These are phyloP conservation scores for Drosophila merina DNA, from an alignment of 2,888 invertebrate species.

Conservation along the genomic window DNA sequence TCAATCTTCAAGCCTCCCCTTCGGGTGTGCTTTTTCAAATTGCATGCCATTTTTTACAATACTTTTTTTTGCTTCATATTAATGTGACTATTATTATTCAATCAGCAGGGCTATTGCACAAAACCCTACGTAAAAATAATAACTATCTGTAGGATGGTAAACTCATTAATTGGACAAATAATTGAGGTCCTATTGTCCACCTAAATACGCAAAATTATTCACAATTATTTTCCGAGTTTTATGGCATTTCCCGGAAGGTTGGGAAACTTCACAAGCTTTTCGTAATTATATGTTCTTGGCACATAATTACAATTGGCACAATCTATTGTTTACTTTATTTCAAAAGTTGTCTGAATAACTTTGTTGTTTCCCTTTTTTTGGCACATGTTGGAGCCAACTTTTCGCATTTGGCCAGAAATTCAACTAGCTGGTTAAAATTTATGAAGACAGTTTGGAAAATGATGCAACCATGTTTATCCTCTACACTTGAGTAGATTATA, in stretches of 20 bases:
- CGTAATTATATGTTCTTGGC: conserved; percentile 54
- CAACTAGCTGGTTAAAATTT: conserved; percentile 52
- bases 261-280: conserved; percentile 5
- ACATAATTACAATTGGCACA: conserved; percentile 66
- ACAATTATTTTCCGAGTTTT: conserved; percentile 30
- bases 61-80: conserved; percentile 26
- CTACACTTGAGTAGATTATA: conserved; percentile 1
- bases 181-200: conserved; percentile 31
- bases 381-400: conserved; percentile 53
- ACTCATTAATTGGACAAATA: conserved; percentile 50
- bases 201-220: conserved; percentile 11
- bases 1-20: conserved; percentile 19
- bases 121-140: not conserved
- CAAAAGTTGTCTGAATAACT: conserved; percentile 47
- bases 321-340: conserved; percentile 68
- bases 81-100: conserved; percentile 52
- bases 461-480: conserved; percentile 43
- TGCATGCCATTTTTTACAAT: conserved; percentile 53
- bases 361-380: conserved; percentile 43
- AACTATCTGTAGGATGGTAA: not conserved
- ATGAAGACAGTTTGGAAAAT: conserved; percentile 64
- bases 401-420: conserved; percentile 58
- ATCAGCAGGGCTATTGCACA: conserved; percentile 37
- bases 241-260: conserved; percentile 2
- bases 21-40: conserved; percentile 61